A percentile compares a stretch with the other conserved stretches of the same genome.
Conservation (phyloP, 1,140 invertebrate species). For the Aphis craccivora region DNA sequence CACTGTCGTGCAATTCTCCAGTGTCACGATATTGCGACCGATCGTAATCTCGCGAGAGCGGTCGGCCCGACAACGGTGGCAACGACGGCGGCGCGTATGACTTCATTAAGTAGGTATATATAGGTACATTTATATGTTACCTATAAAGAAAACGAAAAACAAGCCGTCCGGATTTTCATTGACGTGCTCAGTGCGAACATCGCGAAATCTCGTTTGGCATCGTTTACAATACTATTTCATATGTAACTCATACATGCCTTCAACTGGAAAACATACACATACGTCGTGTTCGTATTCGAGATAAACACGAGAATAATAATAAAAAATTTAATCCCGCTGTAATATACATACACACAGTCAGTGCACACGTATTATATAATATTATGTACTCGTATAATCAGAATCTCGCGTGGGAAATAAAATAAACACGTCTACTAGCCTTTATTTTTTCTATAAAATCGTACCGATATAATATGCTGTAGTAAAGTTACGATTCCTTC, state of each 20-base stretch:
- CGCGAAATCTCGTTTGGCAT: not conserved
- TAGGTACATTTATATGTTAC: too few relatives aligned
- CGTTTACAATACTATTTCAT: not conserved
- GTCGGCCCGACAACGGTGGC: not conserved
- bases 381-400: not conserved
- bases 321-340: not conserved
- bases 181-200: conserved; percentile 5
- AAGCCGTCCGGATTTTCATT: not conserved
- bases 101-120: not conserved
- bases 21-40: conserved; percentile 29
- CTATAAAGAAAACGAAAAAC: not conserved
- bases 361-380: too few relatives aligned
- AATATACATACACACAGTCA: too few relatives aligned
- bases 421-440: not conserved
- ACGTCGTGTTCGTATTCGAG: not conserved
- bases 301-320: not conserved
- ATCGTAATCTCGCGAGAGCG: not conserved
- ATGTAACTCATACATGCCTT: not conserved
- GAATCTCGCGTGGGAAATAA: conserved; percentile 31
- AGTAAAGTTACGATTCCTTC: not conserved
- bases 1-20: not conserved
- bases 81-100: not conserved
- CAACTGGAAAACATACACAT: not conserved
- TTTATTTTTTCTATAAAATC: not conserved
- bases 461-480: not conserved